These are phyloP conservation scores for Platycheirus albimanus DNA, from an alignment of 2,888 invertebrate species.

Conservation along the genomic window DNA sequence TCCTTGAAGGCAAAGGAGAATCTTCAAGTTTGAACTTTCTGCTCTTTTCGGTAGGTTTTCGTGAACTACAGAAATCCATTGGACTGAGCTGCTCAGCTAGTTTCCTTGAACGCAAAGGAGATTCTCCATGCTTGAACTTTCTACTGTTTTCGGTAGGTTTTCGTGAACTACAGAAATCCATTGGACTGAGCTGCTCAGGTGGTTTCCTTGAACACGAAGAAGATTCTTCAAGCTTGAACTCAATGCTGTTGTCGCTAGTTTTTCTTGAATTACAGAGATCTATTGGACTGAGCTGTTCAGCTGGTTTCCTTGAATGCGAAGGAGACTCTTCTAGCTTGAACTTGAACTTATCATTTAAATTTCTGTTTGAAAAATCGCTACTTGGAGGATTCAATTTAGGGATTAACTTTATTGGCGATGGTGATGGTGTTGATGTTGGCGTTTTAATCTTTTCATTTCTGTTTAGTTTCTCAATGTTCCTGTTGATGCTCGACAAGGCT, in stretches of 20 bases:
- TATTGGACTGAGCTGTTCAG: neutral
- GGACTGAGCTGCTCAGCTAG: neutral
- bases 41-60: no score
- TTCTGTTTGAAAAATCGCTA: no score
- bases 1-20: no score
- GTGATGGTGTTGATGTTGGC: conserved; percentile 2
- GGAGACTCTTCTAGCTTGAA: neutral
- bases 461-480: conserved; percentile 77
- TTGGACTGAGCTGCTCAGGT: no score
- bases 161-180: no score
- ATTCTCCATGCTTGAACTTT: neutral
- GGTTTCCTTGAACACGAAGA: no score
- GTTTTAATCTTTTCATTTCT: conserved; percentile 28
- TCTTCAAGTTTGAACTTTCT: no score
- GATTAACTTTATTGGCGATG: neutral
- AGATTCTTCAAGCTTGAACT: no score
- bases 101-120: neutral
- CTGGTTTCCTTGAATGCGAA: neutral
- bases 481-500: conserved; percentile 78
- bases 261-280: no score
- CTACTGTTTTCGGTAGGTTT: no score
- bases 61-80: no score
- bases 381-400: neutral
- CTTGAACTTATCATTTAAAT: neutral
- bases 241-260: no score